A percentile compares a stretch with the other conserved stretches of the same genome.
Conservation (phyloP, 2,797 vertebrate species). For the Heteromormyrus szaboi region DNA sequence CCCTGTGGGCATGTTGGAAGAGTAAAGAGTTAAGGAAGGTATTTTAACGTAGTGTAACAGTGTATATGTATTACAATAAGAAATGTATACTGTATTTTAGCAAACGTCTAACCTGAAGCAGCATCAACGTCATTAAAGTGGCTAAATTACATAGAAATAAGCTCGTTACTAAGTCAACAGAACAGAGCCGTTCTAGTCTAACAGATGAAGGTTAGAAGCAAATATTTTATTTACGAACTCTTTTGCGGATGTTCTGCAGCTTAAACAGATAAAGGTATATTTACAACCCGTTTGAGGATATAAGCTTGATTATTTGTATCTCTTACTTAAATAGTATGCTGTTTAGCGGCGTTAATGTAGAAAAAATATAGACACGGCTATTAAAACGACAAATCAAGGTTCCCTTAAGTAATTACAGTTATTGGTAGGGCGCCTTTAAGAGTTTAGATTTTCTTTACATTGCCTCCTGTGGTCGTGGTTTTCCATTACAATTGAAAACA, state of each 20-base stretch:
- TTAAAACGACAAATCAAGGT: neutral
- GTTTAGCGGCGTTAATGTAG: neutral
- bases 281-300: neutral
- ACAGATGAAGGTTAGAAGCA: neutral
- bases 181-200: neutral
- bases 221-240: neutral
- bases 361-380: neutral
- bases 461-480: neutral
- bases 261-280: neutral
- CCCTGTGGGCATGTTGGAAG: neutral
- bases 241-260: neutral
- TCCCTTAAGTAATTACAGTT: neutral
- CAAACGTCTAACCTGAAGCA: neutral
- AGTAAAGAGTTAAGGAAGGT: neutral
- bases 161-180: neutral
- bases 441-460: neutral
- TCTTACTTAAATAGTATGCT: neutral
- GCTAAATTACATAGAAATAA: neutral
- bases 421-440: neutral
- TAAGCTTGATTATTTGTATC: neutral
- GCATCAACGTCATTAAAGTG: neutral
- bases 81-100: neutral
- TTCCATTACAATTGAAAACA: neutral
- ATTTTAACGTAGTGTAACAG: neutral
- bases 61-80: neutral